Evolutionary conservation across 2,113 vertebrate species (phyloP).

Genomic region (Cyanocitta stelleri): DNA sequence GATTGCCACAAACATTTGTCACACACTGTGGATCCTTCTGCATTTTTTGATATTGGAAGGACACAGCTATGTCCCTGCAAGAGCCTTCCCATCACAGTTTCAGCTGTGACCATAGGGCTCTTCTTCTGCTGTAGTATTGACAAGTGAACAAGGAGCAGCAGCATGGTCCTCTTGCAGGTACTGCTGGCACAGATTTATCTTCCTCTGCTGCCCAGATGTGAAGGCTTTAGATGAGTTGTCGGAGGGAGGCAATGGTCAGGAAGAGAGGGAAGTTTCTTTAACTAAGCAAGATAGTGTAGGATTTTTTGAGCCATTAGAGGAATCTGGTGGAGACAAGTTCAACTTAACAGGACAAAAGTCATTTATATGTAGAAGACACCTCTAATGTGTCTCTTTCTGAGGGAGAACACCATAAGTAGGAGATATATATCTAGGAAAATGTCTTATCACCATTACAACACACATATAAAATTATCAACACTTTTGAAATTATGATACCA

Average conservation of each 20-base stretch:
- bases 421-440: background rate
- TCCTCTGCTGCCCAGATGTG: background rate
- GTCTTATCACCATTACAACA: background rate
- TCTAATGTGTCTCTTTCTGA: background rate
- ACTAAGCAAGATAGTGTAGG: background rate
- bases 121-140: background rate
- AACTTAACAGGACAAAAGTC: rapidly evolving
- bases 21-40: background rate
- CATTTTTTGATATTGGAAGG: background rate
- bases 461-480: background rate
- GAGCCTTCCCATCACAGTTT: background rate
- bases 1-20: background rate
- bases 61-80: background rate
- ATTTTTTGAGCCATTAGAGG: background rate
- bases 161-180: background rate
- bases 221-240: background rate
- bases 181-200: background rate
- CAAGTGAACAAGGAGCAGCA: background rate
- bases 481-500: background rate
- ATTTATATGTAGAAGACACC: background rate
- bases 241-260: background rate
- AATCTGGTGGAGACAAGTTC: background rate
- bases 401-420: background rate
- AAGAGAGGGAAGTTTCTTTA: background rate
- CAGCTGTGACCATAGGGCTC: rapidly evolving